Evolutionary conservation across 2,113 vertebrate species (phyloP).

Genomic region (Mesocricetus auratus): DNA sequence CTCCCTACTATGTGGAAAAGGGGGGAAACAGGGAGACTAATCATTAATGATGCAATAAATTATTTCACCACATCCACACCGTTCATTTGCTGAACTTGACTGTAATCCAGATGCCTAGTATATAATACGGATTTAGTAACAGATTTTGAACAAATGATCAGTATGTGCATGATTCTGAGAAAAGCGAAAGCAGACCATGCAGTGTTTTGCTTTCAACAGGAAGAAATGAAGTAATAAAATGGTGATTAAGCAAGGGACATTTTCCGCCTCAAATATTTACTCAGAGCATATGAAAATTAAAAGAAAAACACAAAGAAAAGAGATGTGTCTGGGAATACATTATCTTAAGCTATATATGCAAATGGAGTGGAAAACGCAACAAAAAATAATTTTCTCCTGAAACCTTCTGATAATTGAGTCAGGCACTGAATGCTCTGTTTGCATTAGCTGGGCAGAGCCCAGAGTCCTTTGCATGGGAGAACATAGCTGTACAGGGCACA

Average conservation of each 20-base stretch:
- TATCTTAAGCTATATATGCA: constrained; percentile 70
- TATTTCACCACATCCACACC: constrained; percentile 2
- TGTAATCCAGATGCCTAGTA: constrained; percentile 10
- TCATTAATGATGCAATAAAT: constrained; percentile 39
- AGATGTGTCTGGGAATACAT: constrained; percentile 76
- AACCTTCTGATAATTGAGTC: constrained; percentile 73
- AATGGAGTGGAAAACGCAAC: constrained; percentile 68
- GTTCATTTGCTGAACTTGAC: constrained; percentile 35
- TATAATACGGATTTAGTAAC: constrained; percentile 4
- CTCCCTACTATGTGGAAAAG: neutral
- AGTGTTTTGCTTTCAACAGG: constrained; percentile 16
- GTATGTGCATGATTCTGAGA: neutral
- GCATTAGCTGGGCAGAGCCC: constrained; percentile 59
- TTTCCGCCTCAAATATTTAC: constrained; percentile 64
- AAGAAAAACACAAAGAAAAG: constrained; percentile 46
- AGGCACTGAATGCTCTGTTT: constrained; percentile 62
- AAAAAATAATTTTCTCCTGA: constrained; percentile 71
- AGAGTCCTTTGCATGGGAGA: neutral
- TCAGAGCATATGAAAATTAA: constrained; percentile 59
- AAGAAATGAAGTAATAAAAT: constrained; percentile 56
- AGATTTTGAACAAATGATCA: constrained; percentile 40
- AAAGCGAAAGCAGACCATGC: neutral
- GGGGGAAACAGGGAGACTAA: neutral
- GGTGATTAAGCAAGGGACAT: constrained; percentile 8
- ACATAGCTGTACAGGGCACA: neutral